Conservation (phyloP, 2,113 vertebrate species). For the Pandion haliaetus region DNA sequence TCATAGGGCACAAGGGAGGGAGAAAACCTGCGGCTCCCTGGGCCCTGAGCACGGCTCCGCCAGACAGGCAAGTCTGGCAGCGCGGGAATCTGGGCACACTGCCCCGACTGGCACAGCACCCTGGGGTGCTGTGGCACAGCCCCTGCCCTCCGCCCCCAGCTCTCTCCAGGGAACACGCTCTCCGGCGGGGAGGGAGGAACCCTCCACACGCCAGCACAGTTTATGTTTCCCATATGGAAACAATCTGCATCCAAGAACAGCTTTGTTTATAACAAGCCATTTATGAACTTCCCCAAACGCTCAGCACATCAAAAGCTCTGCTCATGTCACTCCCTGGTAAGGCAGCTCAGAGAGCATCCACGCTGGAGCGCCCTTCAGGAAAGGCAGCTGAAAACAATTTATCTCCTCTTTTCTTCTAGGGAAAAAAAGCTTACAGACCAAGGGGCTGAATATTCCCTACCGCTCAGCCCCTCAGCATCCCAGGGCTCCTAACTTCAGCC, state of each 20-base stretch:
- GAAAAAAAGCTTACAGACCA: neutral
- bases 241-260: slow-evolving; percentile 34
- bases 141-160: neutral
- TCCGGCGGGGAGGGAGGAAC: neutral
- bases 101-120: neutral
- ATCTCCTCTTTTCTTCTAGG: neutral
- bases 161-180: neutral
- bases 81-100: neutral
- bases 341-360: neutral
- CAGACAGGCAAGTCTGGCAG: neutral
- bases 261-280: slow-evolving; percentile 35
- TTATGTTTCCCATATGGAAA: slow-evolving; percentile 58
- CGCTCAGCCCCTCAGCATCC: neutral
- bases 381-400: slow-evolving; percentile 40
- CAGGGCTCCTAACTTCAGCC: neutral
- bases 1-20: neutral
- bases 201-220: neutral
- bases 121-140: neutral
- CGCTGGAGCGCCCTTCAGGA: neutral
- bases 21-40: neutral
- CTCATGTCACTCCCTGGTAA: slow-evolving; percentile 20
- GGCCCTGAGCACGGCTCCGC: neutral
- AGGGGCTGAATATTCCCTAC: neutral
- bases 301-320: slow-evolving; percentile 21
- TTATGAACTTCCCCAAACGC: slow-evolving; percentile 29